Percentiles rank a stretch among this genome's conserved stretches.
Evolutionary conservation across 2,113 vertebrate species (phyloP).

Genomic region (Aptenodytes patagonicus): DNA sequence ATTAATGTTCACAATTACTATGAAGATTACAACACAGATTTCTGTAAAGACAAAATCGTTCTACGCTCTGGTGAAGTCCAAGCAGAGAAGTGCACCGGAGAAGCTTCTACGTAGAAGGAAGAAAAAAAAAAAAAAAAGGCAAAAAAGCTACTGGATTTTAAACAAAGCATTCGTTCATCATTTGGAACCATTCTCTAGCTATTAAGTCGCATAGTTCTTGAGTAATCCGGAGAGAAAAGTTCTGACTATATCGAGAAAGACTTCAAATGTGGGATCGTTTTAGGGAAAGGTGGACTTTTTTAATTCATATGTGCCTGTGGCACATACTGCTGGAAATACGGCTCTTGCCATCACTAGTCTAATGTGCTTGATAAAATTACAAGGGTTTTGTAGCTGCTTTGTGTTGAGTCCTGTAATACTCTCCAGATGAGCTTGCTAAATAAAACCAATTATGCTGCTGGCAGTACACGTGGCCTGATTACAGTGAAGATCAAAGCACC

Average conservation of each 20-base stretch:
- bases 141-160: not conserved
- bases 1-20: not conserved
- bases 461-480: not conserved
- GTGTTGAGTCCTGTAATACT: not conserved
- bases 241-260: not conserved
- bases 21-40: not conserved
- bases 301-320: not conserved
- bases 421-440: not conserved
- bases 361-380: conserved; percentile 7
- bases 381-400: conserved; percentile 16
- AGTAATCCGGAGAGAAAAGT: not conserved
- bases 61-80: not conserved
- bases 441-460: not conserved
- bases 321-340: not conserved
- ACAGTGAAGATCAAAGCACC: conserved; percentile 3
- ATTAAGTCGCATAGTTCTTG: not conserved
- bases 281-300: not conserved
- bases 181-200: not conserved
- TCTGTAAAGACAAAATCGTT: not conserved
- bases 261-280: not conserved
- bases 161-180: conserved; percentile 15
- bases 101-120: not conserved
- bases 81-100: not conserved
- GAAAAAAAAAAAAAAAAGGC: not conserved
- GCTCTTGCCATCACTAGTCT: not conserved